Percentiles rank a stretch among this genome's conserved stretches.
phyloP scores from a whole-genome alignment of 2,113 vertebrate species.

The Calonectris borealis region DNA sequence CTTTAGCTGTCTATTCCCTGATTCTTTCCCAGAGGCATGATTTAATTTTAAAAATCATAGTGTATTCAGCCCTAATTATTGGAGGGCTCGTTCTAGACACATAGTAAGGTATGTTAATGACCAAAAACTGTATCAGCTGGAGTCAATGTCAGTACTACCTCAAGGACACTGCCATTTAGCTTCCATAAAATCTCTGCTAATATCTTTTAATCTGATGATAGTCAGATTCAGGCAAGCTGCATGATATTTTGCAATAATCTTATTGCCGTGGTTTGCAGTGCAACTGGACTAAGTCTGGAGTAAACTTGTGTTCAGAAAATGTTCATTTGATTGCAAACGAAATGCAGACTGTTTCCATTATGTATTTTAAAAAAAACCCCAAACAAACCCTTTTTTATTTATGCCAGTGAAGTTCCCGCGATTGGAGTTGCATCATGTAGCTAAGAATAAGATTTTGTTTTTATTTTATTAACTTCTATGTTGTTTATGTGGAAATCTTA shows the following conservation, averaged over 20 bases:
- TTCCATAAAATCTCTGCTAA: constrained; percentile 33
- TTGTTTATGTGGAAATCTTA: neutral
- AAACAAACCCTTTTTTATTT: neutral
- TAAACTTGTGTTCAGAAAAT: neutral
- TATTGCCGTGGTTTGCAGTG: neutral
- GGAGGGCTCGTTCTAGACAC: constrained; percentile 65
- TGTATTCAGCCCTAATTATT: constrained; percentile 77
- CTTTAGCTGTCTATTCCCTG: constrained; percentile 73
- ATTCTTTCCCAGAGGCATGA: constrained; percentile 77
- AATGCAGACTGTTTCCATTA: neutral
- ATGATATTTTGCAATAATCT: constrained; percentile 35
- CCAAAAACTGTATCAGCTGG: constrained; percentile 55
- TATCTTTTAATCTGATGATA: constrained; percentile 37
- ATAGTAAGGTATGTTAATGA: constrained; percentile 68
- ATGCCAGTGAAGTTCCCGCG: neutral
- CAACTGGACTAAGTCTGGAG: neutral
- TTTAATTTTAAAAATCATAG: constrained; percentile 78
- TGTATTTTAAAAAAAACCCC: neutral
- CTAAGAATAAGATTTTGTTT: neutral
- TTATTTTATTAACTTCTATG: neutral
- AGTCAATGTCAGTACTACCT: constrained; percentile 56
- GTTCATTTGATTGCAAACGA: neutral
- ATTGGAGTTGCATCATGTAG: neutral
- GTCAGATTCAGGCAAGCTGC: neutral
- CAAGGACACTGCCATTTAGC: constrained; percentile 28